These are phyloP conservation scores for Armadillidium nasatum DNA, from an alignment of 1,140 invertebrate genomes.

Conservation along the genomic window DNA sequence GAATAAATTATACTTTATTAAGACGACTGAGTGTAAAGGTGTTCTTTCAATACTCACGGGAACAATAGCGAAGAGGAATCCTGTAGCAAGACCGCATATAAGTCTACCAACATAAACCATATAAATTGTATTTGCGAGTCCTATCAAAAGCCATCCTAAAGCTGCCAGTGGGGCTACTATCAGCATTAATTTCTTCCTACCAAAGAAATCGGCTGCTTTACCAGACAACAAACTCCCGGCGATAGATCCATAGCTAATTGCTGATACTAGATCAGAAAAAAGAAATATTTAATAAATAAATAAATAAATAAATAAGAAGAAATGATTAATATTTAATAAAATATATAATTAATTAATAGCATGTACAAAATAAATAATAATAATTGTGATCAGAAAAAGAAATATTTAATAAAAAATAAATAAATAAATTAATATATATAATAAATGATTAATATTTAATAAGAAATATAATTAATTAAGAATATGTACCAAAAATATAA, in stretches of 20 bases:
- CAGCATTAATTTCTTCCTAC: neutral
- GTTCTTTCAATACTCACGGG: neutral
- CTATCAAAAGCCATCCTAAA: neutral
- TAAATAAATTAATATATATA: no score
- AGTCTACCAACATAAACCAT: conserved; percentile 1
- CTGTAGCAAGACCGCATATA: neutral
- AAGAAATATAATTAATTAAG: no score
- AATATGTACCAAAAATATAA: no score
- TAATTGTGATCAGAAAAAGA: no score
- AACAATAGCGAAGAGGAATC: neutral
- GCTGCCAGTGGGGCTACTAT: neutral
- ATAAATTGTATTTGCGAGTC: neutral
- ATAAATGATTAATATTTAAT: no score
- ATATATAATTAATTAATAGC: no score
- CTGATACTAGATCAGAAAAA: neutral
- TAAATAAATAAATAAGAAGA: no score
- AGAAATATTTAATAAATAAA: no score
- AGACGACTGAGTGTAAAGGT: neutral
- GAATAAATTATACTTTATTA: neutral
- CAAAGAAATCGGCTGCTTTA: neutral
- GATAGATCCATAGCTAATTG: neutral
- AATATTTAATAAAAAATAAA: no score
- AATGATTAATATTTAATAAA: no score
- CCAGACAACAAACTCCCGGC: neutral
- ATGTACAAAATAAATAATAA: no score